Base-by-base conservation (phyloP, 2,113 vertebrate genomes). In the Catharus fuscescens region DNA sequence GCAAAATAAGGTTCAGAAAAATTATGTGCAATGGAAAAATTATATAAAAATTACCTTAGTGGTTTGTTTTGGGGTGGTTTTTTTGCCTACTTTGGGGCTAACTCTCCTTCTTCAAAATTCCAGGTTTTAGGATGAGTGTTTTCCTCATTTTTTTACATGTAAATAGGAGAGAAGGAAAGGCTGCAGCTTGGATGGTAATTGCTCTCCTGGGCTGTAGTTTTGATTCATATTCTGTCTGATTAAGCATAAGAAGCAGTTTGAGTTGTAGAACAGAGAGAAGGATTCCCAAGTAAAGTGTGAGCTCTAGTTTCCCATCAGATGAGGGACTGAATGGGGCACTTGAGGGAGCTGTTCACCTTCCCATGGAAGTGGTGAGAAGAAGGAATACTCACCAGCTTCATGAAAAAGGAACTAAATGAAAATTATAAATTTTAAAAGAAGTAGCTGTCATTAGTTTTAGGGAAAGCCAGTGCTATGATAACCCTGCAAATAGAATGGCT, bases 301-400 rank as follows among this genome's bases (percentile, higher is more conserved):
- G 40, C 44, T 88, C 16, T 70, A 2, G 25, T 80, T 59, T 83
- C 84, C 61, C 36, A 23, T 47, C 36, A 69, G 87, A 21, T 70
- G 26, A 89, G 29, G 65, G 79, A 72, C 48, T 52, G 26, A 65
- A 61, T 85, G 78, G 62, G 44, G 74, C 95, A 94, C 95, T 94
- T 95, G 91, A 82, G 84, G 95, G 95, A 95, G 91, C 91, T 96
- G 26, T 95, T 97, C 62, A 47, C 70, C 86, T 94, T 92, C 45
- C 23, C 0, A 0, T n/a, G 54, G 57, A 92, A 89, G 44, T 1
- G 1, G 18, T 12, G 36, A 85, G 77, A 47, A 26, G 44, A 45
- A 76, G 53, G 20, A 88, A 66, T 72, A 82, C 34, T 18, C 29
- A 42, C 14, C 12, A 90, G 9, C 32, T 64, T 82, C 38, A 54